phyloP scores from a whole-genome alignment of 2,888 invertebrate species.

The Sarcophaga variegata region DNA sequence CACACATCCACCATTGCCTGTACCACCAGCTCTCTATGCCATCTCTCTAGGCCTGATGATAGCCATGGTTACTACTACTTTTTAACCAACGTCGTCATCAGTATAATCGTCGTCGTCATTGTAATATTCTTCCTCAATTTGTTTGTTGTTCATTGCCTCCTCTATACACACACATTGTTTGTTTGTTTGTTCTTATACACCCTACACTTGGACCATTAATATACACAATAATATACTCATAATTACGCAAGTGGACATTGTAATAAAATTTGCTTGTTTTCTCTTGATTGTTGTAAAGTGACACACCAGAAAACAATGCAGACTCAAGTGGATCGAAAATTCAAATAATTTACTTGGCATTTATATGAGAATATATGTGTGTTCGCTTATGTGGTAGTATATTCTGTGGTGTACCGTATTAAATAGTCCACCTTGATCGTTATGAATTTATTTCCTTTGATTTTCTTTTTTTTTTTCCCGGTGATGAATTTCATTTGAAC shows the following conservation, averaged over 20 bases:
- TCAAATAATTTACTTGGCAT: too few species aligned
- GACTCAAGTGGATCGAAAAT: too few species aligned
- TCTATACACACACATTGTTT: not conserved
- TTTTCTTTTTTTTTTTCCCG: slow-evolving; percentile 1
- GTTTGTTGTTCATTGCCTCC: slow-evolving; percentile 25
- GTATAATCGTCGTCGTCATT: slow-evolving; percentile 10
- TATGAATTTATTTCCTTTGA: too few species aligned
- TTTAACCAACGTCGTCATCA: slow-evolving; percentile 40
- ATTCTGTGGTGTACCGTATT: too few species aligned
- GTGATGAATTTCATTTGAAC: slow-evolving; percentile 67
- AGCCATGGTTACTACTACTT: slow-evolving; percentile 34
- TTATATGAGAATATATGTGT: too few species aligned
- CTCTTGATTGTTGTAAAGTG: too few species aligned
- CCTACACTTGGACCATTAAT: not conserved
- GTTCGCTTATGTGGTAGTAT: too few species aligned
- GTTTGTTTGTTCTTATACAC: not conserved
- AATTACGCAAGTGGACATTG: too few species aligned
- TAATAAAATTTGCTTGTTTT: too few species aligned
- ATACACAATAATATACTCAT: too few species aligned
- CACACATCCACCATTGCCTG: slow-evolving; percentile 8
- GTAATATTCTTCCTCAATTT: slow-evolving; percentile 47
- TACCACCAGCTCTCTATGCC: not conserved
- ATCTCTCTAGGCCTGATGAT: slow-evolving; percentile 26
- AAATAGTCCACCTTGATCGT: too few species aligned
- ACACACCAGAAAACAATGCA: too few species aligned